Percentiles rank a stretch among this genome's conserved stretches.
These are phyloP conservation scores for Arizona elegans DNA, from an alignment of 2,113 vertebrate species.

Conservation along the genomic window DNA sequence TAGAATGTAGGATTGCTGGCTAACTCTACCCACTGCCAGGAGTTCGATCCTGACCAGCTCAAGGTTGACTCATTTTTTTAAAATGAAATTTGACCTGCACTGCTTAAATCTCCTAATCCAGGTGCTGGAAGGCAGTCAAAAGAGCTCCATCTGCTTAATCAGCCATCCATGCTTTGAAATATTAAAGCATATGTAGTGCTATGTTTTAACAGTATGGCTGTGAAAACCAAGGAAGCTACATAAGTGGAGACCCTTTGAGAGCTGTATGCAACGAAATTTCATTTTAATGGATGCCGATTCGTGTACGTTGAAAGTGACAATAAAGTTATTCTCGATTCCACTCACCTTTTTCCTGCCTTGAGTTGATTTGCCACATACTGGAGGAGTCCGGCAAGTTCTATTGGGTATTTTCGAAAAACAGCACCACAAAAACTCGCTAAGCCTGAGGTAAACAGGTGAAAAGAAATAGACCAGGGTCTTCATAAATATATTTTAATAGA, in stretches of 20 bases:
- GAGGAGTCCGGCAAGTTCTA: constrained; percentile 94
- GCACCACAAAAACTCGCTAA: constrained; percentile 95
- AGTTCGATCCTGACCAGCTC: not conserved
- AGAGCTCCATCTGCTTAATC: not conserved
- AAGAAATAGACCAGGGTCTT: not conserved
- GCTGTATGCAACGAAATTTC: too few species aligned
- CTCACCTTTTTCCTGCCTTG: constrained; percentile 95
- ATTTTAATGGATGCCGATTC: too few species aligned
- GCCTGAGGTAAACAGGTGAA: constrained; percentile 63
- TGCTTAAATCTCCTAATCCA: not conserved
- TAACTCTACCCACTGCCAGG: not conserved
- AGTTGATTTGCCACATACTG: constrained; percentile 98
- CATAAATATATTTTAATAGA: too few species aligned
- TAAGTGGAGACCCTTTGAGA: too few species aligned
- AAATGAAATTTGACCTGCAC: not conserved
- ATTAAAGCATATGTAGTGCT: not conserved
- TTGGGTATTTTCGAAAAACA: constrained; percentile 97
- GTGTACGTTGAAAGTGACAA: too few species aligned
- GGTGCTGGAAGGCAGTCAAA: not conserved
- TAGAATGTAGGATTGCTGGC: not conserved
- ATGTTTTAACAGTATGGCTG: not conserved
- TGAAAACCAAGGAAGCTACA: not conserved
- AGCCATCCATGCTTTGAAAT: not conserved
- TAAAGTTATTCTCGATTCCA: not conserved
- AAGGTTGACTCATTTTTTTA: not conserved